Evolutionary conservation across 2,113 vertebrate genomes (phyloP).

Genomic region (Pica pica): DNA sequence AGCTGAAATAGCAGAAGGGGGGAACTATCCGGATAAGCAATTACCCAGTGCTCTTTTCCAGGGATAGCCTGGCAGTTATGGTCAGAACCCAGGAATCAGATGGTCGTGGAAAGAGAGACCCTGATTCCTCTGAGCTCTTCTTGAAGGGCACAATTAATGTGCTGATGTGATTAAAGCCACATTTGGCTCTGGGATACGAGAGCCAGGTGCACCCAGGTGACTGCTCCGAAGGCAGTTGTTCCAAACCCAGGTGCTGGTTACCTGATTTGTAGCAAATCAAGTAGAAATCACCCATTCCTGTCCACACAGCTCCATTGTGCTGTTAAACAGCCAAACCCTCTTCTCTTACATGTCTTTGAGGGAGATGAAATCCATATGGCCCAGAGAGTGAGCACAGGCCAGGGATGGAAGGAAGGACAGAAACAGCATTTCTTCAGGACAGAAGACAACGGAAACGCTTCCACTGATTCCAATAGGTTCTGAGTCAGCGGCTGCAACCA

Average conservation of each 20-base stretch:
- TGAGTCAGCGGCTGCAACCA: slow-evolving; percentile 68
- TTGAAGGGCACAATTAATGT: slow-evolving; percentile 62
- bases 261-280: slow-evolving; percentile 77
- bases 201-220: slow-evolving; percentile 67
- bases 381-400: neutral
- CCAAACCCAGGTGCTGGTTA: slow-evolving; percentile 58
- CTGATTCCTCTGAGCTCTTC: slow-evolving; percentile 63
- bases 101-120: slow-evolving; percentile 51
- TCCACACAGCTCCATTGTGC: slow-evolving; percentile 44
- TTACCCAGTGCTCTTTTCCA: slow-evolving; percentile 50
- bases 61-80: slow-evolving; percentile 62
- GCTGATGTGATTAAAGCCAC: slow-evolving; percentile 69
- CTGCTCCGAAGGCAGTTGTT: slow-evolving; percentile 33
- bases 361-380: slow-evolving; percentile 74
- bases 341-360: slow-evolving; percentile 40
- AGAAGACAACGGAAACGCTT: slow-evolving; percentile 49
- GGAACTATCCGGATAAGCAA: slow-evolving; percentile 53
- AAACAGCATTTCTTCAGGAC: slow-evolving; percentile 25
- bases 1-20: neutral
- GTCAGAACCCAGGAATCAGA: slow-evolving; percentile 58
- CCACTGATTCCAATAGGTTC: slow-evolving; percentile 53
- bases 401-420: slow-evolving; percentile 39
- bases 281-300: slow-evolving; percentile 69
- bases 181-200: slow-evolving; percentile 33
- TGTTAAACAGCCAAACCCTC: slow-evolving; percentile 52